Evolutionary conservation across 2,113 vertebrate species (phyloP).

Genomic region (Macrotus californicus): DNA sequence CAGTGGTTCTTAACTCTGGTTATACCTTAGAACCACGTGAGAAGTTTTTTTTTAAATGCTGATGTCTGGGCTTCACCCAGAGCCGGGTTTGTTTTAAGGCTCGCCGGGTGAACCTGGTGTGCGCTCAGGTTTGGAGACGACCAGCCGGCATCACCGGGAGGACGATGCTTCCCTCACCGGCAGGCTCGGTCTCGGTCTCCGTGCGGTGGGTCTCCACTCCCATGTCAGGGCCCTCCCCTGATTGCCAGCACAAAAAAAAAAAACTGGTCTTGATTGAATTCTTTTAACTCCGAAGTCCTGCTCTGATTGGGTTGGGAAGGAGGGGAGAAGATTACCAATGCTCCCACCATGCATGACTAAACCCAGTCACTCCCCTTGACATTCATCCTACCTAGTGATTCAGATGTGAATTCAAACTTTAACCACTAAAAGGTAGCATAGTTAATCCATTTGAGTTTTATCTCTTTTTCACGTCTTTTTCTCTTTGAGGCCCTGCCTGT

Average conservation of each 20-base stretch:
- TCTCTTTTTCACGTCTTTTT: neutral
- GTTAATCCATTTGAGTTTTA: neutral
- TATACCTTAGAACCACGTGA: neutral
- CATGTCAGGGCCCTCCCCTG: neutral
- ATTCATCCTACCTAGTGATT: neutral
- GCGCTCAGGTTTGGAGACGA: neutral
- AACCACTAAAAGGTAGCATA: neutral
- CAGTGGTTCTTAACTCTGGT: neutral
- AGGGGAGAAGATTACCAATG: neutral
- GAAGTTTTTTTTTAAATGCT: neutral
- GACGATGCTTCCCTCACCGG: neutral
- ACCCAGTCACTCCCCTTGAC: neutral
- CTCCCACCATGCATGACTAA: neutral
- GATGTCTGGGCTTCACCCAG: neutral
- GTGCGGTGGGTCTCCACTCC: neutral
- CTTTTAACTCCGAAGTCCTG: neutral
- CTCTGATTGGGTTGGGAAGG: neutral
- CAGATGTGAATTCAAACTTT: neutral
- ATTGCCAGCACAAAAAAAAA: neutral
- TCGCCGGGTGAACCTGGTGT: neutral
- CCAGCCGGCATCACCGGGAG: neutral
- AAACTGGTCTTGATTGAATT: neutral
- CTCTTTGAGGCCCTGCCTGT: neutral
- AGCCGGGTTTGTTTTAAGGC: neutral
- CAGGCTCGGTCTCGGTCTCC: neutral